phyloP scores from a whole-genome alignment of 1,140 invertebrate genomes.

The Elymnias hypermnestra region DNA sequence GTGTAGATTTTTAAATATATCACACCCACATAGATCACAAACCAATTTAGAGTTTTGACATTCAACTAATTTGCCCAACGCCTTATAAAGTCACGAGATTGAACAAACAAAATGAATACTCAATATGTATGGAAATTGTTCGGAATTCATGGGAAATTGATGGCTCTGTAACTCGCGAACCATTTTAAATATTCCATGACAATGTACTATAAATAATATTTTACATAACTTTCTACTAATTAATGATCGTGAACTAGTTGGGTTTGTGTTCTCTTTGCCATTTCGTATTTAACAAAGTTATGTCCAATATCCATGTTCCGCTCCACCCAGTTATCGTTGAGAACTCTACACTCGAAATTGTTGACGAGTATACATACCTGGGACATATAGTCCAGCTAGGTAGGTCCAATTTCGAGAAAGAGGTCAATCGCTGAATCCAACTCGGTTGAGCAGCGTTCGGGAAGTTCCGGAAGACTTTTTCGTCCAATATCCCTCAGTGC shows the following conservation, averaged over 20 bases:
- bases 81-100: constrained; percentile 13
- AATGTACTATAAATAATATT: constrained; percentile 13
- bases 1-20: constrained; percentile 3
- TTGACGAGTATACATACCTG: no score
- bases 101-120: constrained; percentile 8
- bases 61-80: constrained; percentile 13
- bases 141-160: constrained; percentile 13
- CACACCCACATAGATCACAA: constrained; percentile 11
- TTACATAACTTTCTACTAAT: constrained; percentile 7
- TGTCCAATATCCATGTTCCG: no score
- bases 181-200: constrained; percentile 12
- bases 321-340: no score
- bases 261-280: no score
- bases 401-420: no score
- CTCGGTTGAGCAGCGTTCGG: no score
- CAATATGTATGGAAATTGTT: constrained; percentile 26
- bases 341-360: no score
- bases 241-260: background rate
- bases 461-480: no score
- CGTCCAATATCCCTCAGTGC: no score
- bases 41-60: constrained; percentile 17
- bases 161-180: constrained; percentile 10
- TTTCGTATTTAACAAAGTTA: no score
- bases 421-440: no score
- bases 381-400: no score